These are phyloP conservation scores for Cyclophora punctaria DNA, from an alignment of 2,888 invertebrate species.

Conservation along the genomic window DNA sequence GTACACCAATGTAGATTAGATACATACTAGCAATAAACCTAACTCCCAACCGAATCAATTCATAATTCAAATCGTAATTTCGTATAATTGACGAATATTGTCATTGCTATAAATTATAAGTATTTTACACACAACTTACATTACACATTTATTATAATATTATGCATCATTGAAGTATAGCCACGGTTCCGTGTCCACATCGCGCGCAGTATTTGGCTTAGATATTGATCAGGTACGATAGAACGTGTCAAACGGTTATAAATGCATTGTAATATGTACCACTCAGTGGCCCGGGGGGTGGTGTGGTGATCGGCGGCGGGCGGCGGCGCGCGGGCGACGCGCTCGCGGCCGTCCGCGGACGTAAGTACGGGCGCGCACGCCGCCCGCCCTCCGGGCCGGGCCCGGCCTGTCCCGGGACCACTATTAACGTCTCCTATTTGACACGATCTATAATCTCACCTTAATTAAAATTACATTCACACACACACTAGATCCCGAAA, in stretches of 20 bases:
- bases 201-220: conserved; percentile 47
- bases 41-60: conserved; percentile 22
- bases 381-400: not conserved
- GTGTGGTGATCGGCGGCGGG: not conserved
- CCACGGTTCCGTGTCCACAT: conserved; percentile 47
- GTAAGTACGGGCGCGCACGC: too few species aligned
- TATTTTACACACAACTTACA: conserved; percentile 37
- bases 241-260: conserved; percentile 49
- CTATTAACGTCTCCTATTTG: conserved; percentile 30
- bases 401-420: conserved; percentile 1
- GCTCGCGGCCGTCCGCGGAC: too few species aligned
- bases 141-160: conserved; percentile 23
- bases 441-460: conserved; percentile 50
- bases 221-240: conserved; percentile 57
- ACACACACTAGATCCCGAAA: conserved; percentile 45
- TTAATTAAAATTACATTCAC: conserved; percentile 41
- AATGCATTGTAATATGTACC: conserved; percentile 14
- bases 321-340: too few species aligned
- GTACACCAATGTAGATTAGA: conserved; percentile 12
- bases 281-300: not conserved
- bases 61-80: conserved; percentile 42
- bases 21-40: conserved; percentile 20
- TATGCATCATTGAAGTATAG: conserved; percentile 39
- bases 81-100: conserved; percentile 65
- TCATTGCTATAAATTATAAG: conserved; percentile 48